Conservation (phyloP, 1,140 invertebrate species). For the Trichonephila clavata region DNA sequence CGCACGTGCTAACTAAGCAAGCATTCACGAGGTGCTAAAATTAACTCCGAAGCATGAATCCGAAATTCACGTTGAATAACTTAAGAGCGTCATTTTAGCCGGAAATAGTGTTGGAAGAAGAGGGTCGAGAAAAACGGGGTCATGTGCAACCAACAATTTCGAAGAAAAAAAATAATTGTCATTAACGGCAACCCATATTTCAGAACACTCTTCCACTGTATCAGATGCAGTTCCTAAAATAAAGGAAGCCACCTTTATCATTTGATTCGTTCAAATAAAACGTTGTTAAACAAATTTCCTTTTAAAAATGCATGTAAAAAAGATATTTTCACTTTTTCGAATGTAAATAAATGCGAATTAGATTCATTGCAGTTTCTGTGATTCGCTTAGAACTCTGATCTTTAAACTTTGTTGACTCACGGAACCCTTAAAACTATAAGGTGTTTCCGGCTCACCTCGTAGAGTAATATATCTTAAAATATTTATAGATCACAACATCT, state of each 20-base stretch:
- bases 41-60: background rate
- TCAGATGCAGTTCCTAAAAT: background rate
- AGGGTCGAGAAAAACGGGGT: background rate
- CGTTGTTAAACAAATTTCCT: too few relatives aligned
- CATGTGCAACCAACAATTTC: background rate
- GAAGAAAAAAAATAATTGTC: background rate
- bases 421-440: too few relatives aligned
- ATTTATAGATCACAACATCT: too few relatives aligned
- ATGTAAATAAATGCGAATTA: too few relatives aligned
- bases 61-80: background rate
- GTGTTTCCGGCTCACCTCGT: too few relatives aligned
- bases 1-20: background rate
- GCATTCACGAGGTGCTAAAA: background rate
- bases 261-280: background rate
- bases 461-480: too few relatives aligned
- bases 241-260: background rate
- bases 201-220: background rate
- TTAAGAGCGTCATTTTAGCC: background rate
- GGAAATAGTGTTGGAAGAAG: background rate
- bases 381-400: too few relatives aligned
- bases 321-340: too few relatives aligned
- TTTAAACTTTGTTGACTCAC: too few relatives aligned
- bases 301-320: too few relatives aligned
- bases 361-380: too few relatives aligned
- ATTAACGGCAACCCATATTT: slow-evolving; percentile 8